Base-by-base conservation (phyloP, 2,797 vertebrate genomes). In the Danio jaintianensis region DNA sequence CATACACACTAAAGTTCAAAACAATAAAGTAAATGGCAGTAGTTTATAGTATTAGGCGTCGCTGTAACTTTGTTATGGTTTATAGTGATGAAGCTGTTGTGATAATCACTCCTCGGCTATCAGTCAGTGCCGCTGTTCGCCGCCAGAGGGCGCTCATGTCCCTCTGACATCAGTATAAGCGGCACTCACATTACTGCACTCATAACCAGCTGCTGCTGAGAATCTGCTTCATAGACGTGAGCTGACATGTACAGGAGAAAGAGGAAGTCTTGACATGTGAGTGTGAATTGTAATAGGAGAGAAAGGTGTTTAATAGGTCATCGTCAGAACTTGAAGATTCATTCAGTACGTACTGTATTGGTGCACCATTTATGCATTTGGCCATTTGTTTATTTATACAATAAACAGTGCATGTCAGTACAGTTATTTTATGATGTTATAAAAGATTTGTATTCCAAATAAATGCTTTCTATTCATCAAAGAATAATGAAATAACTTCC, bases 121-220 rank as follows among this genome's bases (percentile, higher is more conserved):
- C n/a, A n/a, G n/a, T 36, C 18, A 8, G n/a, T 81, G 7, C 82
- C 70, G n/a, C 7, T 3, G 13, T 36, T 6, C 36, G 76, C 90
- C 93, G 89, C 90, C 55, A 89, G 91, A 83, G 90, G 91, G 90
- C 22, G 90, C 36, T 84, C 81, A 79, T 59, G 36, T 52, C 38
- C 3, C 13, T 10, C 6, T 40, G 36, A 13, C 20, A 22, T 36
- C 50, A 15, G 2, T 1, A 22, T 0, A 0, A 10, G 18, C 61
- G 0, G 9, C 15, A n/a, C 10, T 48, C 16, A 7, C 15, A 10
- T 77, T 22, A 47, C 64, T 15, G 22, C 45, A 29, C 36, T 12
- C 29, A 16, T 18, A 2, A 2, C 2, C 75, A 68, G 63, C 62
- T 38, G 75, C 42, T 47, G 75, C 1, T 64, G 40, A 42, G 52